A percentile compares a stretch with the other conserved stretches of the same genome.
These are phyloP conservation scores for Megalonaias nervosa DNA, from an alignment of 1,140 invertebrate species.

Conservation along the genomic window DNA sequence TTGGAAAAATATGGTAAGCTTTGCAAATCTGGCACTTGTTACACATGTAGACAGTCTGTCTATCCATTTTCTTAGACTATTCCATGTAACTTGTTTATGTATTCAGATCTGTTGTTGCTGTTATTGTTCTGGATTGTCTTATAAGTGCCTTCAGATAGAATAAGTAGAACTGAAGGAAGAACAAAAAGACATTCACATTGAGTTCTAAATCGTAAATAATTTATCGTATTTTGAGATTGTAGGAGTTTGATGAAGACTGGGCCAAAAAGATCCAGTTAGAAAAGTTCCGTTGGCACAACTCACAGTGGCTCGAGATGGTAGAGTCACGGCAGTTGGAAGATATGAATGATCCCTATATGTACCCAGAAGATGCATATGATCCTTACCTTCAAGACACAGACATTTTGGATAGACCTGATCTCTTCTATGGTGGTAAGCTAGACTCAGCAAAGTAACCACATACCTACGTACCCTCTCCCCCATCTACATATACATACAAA, in stretches of 20 bases:
- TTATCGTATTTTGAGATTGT: slow-evolving; percentile 34
- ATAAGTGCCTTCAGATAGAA: not conserved
- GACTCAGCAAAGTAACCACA: not conserved
- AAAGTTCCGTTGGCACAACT: slow-evolving; percentile 96
- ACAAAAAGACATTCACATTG: not conserved
- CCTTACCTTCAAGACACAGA: slow-evolving; percentile 68
- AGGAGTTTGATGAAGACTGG: slow-evolving; percentile 92
- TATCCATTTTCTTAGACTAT: too few relatives aligned
- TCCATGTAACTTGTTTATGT: too few relatives aligned
- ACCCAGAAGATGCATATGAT: slow-evolving; percentile 64
- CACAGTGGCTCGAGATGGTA: slow-evolving; percentile 98
- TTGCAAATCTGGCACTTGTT: too few relatives aligned
- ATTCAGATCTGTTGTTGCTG: too few relatives aligned
- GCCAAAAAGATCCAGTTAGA: slow-evolving; percentile 92
- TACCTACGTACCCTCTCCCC: too few relatives aligned
- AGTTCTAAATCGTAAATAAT: too few relatives aligned
- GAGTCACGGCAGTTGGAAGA: slow-evolving; percentile 71
- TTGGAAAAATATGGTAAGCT: too few relatives aligned
- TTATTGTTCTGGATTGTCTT: too few relatives aligned
- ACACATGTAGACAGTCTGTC: too few relatives aligned
- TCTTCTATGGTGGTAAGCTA: slow-evolving; percentile 65
- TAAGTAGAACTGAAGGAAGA: not conserved
- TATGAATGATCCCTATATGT: slow-evolving; percentile 63
- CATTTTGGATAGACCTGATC: slow-evolving; percentile 67
- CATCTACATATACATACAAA: too few relatives aligned